Evolutionary conservation across 2,888 invertebrate species (phyloP).

Genomic region (Epinotia brunnichana): DNA sequence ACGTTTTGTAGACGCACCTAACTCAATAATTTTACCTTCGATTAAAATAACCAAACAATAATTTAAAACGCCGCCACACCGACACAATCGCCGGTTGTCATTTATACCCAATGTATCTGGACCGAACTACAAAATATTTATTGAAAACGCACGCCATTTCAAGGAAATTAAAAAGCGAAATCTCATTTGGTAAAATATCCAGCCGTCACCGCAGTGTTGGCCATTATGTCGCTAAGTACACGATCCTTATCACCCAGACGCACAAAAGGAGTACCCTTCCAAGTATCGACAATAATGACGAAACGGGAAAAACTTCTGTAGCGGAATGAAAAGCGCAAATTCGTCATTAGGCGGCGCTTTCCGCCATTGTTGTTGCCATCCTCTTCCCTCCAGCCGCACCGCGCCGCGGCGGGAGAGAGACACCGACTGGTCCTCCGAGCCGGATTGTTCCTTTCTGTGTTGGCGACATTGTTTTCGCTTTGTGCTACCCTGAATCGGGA

Average conservation of each 20-base stretch:
- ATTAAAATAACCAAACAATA: constrained; percentile 25
- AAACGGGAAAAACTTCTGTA: constrained; percentile 84
- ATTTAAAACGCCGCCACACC: constrained; percentile 26
- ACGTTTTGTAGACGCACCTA: too few species aligned
- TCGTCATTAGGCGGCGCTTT: constrained; percentile 84
- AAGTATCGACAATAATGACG: constrained; percentile 82
- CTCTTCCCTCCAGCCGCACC: constrained; percentile 55
- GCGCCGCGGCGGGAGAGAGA: constrained; percentile 63
- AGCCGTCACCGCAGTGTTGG: constrained; percentile 50
- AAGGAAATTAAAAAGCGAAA: constrained; percentile 49
- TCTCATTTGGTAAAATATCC: constrained; percentile 49
- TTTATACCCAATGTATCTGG: constrained; percentile 35
- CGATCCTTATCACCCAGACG: constrained; percentile 73
- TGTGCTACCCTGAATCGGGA: constrained; percentile 82
- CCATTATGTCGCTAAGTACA: constrained; percentile 67
- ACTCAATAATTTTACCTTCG: not conserved
- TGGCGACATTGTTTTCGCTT: constrained; percentile 84
- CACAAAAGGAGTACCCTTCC: constrained; percentile 76
- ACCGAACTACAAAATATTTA: constrained; percentile 35
- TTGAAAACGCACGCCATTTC: constrained; percentile 43
- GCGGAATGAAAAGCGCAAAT: constrained; percentile 85
- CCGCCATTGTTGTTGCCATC: constrained; percentile 77
- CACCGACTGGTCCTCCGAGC: constrained; percentile 76
- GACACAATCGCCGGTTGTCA: constrained; percentile 28
- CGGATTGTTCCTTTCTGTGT: constrained; percentile 84